phyloP scores from a whole-genome alignment of 2,113 vertebrate species.

The Empidonax alnorum region DNA sequence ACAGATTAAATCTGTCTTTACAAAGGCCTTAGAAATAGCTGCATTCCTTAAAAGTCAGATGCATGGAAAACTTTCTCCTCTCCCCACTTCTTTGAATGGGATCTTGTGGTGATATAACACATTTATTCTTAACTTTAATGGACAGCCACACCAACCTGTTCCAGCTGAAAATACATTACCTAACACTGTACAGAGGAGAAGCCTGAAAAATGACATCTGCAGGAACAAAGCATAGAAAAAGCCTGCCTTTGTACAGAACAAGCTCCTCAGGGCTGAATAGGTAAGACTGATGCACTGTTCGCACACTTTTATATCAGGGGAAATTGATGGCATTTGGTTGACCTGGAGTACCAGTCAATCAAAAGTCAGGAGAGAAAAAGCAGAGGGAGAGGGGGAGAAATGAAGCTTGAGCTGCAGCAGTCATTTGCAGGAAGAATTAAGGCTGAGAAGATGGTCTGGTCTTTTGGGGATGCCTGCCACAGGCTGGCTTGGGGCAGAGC shows the following conservation, averaged over 20 bases:
- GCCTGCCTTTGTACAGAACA: background rate
- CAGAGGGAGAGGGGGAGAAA: background rate
- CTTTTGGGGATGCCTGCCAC: background rate
- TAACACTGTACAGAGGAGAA: background rate
- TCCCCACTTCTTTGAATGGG: background rate
- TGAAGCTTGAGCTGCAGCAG: background rate
- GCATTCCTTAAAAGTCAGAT: background rate
- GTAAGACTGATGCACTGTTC: background rate
- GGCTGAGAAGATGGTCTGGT: background rate
- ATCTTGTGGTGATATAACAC: background rate
- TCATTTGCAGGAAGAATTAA: background rate
- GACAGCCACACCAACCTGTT: background rate
- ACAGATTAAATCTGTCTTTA: background rate
- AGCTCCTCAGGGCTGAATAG: background rate
- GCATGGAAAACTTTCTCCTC: background rate
- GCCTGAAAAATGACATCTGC: background rate
- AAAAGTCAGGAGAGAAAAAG: slow-evolving; percentile 24
- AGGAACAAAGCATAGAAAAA: background rate
- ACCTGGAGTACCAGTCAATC: slow-evolving; percentile 18
- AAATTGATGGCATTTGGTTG: background rate
- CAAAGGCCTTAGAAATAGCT: background rate
- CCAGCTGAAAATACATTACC: background rate
- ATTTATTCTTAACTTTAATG: slow-evolving; percentile 8
- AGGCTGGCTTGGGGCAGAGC: background rate
- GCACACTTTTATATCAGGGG: background rate